Conservation (phyloP, 2,888 invertebrate species). For the Sepiola atlantica region DNA sequence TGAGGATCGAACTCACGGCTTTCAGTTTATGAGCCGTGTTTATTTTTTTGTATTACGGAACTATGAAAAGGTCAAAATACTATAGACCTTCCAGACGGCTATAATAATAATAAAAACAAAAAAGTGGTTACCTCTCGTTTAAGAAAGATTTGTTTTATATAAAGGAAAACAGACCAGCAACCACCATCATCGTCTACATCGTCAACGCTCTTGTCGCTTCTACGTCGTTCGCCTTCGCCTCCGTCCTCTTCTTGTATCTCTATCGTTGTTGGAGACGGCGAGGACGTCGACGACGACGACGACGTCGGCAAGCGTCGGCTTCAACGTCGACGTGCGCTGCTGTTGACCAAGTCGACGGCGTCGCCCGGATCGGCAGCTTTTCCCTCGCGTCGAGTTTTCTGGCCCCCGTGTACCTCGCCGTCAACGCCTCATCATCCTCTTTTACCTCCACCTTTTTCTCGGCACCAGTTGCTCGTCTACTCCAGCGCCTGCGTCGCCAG, state of each 20-base stretch:
- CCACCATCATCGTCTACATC: background rate
- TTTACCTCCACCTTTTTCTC: too few relatives aligned
- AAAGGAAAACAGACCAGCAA: too few relatives aligned
- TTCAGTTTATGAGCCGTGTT: too few relatives aligned
- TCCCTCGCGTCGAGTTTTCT: background rate
- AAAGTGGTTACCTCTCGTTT: too few relatives aligned
- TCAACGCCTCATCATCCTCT: background rate
- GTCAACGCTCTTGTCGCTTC: background rate
- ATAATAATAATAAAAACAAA: too few relatives aligned
- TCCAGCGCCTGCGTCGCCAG: background rate
- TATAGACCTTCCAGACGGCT: too few relatives aligned
- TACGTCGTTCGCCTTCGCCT: background rate
- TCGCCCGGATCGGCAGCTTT: background rate
- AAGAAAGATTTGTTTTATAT: too few relatives aligned
- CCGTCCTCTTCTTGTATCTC: background rate
- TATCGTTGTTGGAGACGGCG: background rate
- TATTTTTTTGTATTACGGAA: too few relatives aligned
- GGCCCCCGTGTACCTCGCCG: background rate
- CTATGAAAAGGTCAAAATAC: too few relatives aligned
- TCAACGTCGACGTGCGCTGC: conserved; percentile 7
- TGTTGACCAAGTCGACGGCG: background rate
- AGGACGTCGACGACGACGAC: background rate
- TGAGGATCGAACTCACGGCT: too few relatives aligned
- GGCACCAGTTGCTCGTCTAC: background rate
- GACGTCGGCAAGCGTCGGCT: background rate